Evolutionary conservation across 64 coral and sea anemone species (phyloP), one percentile per base, ranked within the genome.

Genomic region (Anthopleura sola): DNA sequence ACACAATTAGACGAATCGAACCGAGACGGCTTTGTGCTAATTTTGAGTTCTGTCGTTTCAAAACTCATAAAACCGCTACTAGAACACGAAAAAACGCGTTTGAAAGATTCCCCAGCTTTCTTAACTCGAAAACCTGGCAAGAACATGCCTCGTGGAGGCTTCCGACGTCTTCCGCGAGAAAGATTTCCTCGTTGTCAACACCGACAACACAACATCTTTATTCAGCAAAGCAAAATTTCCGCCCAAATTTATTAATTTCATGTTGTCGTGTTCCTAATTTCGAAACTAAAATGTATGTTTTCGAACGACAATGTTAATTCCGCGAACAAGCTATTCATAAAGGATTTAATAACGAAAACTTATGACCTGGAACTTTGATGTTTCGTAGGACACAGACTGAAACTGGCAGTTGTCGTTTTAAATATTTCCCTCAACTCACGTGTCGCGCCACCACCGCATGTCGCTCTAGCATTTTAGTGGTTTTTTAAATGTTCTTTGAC

Each of bases 231-330:
- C 28, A 32, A 36, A 71, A 71, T 71, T 71, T 71, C 66, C 66
- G 66, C 66, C 13, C 15, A 0, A 14, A 15, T 15, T 71, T 71
- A 68, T 32, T 34, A 29, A 71, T 71, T 71, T 71, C 2, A 71
- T 71, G 13, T 12, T 12, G 11, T 71, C 66, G 34, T 62, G 11
- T 62, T 62, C 58, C 11, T 11, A 62, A 62, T 71, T 71, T 71
- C 66, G 66, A 71, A 71, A 71, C 66, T 71, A 71, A 71, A 34
- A 71, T 15, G 66, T 31, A 71, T 32, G 11, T 48, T 79, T 79
- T 79, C 39, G 38, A 79, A 44, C 76, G 15, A 8, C 11, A 46
- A 38, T 20, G 37, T 79, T 34, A 79, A 47, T 79, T 79, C 76
- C 37, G 1, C 12, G 37, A 24, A 47, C 37, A 44, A 79, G 18